These are phyloP conservation scores for Dermochelys coriacea DNA, from an alignment of 2,797 vertebrate species.

Conservation along the genomic window DNA sequence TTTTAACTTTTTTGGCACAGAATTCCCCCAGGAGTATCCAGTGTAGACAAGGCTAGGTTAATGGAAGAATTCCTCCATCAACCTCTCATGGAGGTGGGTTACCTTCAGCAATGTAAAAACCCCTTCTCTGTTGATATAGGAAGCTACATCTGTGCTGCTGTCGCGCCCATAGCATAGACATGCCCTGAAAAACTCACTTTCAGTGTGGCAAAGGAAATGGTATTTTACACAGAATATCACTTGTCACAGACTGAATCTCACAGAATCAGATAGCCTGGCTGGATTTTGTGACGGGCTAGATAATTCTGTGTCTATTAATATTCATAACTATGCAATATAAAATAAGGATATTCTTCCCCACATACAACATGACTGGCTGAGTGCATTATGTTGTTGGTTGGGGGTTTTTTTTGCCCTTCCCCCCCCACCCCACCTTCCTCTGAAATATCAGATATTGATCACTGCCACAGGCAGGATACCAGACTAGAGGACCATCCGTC, in stretches of 20 bases:
- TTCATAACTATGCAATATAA: background rate
- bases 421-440: background rate
- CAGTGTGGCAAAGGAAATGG: background rate
- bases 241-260: background rate
- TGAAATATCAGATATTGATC: slow-evolving; percentile 40
- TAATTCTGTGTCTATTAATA: background rate
- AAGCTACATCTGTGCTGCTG: background rate
- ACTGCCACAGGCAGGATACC: slow-evolving; percentile 2
- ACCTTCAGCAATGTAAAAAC: background rate
- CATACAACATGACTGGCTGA: background rate
- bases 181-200: background rate
- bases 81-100: background rate
- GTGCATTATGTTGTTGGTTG: background rate
- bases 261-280: background rate
- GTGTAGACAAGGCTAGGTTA: background rate
- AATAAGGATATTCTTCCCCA: background rate
- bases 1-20: too few species aligned
- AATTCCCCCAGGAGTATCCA: too few species aligned
- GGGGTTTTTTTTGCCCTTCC: background rate
- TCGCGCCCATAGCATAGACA: background rate
- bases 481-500: background rate
- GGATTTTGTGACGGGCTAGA: background rate
- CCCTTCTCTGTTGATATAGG: background rate
- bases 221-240: background rate
- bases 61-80: background rate